Conservation (phyloP, 2,888 invertebrate species). For the Drymonia ruficornis region DNA sequence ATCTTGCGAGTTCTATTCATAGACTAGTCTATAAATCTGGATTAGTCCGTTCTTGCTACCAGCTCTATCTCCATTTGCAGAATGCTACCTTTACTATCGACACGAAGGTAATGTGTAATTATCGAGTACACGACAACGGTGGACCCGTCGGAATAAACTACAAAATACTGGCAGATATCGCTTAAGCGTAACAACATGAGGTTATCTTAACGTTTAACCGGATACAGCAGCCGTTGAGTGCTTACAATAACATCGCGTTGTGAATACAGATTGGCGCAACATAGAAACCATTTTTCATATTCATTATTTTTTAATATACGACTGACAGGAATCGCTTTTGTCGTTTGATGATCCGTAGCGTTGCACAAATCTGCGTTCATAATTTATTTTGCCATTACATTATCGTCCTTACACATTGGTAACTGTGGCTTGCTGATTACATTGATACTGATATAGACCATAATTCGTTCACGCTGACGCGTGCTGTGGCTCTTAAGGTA, state of each 20-base stretch:
- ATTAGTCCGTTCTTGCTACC: too few relatives aligned
- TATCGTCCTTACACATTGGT: neutral
- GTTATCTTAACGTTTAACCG: constrained; percentile 28
- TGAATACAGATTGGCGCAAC: neutral
- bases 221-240: constrained; percentile 12
- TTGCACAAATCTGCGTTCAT: constrained; percentile 2
- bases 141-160: constrained; percentile 32
- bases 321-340: too few relatives aligned
- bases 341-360: too few relatives aligned
- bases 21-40: too few relatives aligned
- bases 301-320: neutral
- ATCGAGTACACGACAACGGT: constrained; percentile 7
- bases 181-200: constrained; percentile 58
- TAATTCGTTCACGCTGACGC: too few relatives aligned
- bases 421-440: neutral
- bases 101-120: constrained; percentile 16
- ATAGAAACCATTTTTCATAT: neutral
- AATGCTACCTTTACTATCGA: constrained; percentile 32
- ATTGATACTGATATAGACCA: too few relatives aligned
- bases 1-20: too few relatives aligned
- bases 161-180: constrained; percentile 44
- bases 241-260: neutral
- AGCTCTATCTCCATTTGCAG: constrained; percentile 7
- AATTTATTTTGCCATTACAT: neutral
- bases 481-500: too few relatives aligned